phyloP scores from a whole-genome alignment of 2,113 vertebrate genomes.

The Azemiops feae region DNA sequence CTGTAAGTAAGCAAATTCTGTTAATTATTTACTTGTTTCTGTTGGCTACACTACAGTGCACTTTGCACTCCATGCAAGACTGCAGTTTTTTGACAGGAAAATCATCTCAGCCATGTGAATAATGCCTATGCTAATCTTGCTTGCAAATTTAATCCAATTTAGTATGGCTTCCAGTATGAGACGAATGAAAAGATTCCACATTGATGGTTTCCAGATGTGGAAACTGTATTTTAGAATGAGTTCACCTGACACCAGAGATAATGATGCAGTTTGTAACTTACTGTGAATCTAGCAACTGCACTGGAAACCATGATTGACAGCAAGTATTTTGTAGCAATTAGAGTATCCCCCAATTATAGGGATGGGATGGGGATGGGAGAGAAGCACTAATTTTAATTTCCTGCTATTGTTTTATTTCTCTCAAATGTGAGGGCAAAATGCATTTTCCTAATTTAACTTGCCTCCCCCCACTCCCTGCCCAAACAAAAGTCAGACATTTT shows the following conservation, averaged over 20 bases:
- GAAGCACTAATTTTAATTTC: neutral
- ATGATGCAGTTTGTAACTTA: neutral
- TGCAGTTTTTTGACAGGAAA: neutral
- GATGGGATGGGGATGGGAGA: neutral
- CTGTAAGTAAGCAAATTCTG: constrained; percentile 76
- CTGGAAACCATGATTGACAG: neutral
- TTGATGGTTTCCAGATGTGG: neutral
- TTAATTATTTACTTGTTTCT: constrained; percentile 24
- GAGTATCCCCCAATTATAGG: neutral
- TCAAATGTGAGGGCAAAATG: neutral
- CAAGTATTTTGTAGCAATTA: neutral
- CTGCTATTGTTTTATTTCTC: neutral
- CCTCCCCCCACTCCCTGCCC: neutral
- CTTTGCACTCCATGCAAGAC: neutral
- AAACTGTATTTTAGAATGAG: neutral
- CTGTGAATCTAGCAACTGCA: neutral
- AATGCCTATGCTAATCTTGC: neutral
- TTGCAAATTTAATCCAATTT: neutral
- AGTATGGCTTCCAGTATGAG: neutral
- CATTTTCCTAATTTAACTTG: neutral
- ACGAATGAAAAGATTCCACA: neutral
- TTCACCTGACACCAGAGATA: neutral
- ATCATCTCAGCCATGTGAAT: neutral
- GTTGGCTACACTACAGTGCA: neutral
- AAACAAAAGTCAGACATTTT: neutral